Conservation (phyloP, 2,797 vertebrate species). For the Pipistrellus pygmaeus region DNA sequence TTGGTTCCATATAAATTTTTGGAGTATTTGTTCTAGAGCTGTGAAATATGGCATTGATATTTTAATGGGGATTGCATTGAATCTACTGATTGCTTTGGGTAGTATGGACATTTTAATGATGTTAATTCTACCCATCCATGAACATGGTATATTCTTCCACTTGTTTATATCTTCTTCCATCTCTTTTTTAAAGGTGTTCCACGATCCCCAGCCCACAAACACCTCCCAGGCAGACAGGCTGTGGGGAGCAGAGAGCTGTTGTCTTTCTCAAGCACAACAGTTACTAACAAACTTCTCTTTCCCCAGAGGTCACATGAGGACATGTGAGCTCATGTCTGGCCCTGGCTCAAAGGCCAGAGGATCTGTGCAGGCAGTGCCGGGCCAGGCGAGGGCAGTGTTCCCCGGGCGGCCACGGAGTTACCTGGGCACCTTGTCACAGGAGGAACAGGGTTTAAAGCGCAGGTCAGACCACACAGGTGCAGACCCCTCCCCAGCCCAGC, state of each 20-base stretch:
- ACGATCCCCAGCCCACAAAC: not conserved
- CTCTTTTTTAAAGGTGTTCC: too few species aligned
- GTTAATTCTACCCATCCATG: too few species aligned
- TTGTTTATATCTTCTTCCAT: too few species aligned
- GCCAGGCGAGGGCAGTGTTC: not conserved
- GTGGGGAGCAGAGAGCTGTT: not conserved
- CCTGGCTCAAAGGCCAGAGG: not conserved
- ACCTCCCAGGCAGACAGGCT: not conserved
- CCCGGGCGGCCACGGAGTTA: not conserved
- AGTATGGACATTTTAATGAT: too few species aligned
- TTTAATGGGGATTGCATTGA: too few species aligned
- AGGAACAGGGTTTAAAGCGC: not conserved
- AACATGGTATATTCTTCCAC: too few species aligned
- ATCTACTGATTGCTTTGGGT: too few species aligned
- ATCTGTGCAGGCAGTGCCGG: not conserved
- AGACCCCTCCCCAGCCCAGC: too few species aligned
- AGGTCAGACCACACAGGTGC: too few species aligned
- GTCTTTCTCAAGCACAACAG: not conserved
- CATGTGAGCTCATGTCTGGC: conserved; percentile 46
- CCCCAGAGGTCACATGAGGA: conserved; percentile 20
- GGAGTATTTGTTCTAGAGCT: too few species aligned
- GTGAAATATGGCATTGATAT: too few species aligned
- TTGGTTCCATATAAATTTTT: too few species aligned
- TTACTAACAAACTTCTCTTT: not conserved
- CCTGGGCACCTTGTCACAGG: not conserved